Base-by-base conservation (phyloP, 1,140 invertebrate species). In the Lepidurus couesii region DNA sequence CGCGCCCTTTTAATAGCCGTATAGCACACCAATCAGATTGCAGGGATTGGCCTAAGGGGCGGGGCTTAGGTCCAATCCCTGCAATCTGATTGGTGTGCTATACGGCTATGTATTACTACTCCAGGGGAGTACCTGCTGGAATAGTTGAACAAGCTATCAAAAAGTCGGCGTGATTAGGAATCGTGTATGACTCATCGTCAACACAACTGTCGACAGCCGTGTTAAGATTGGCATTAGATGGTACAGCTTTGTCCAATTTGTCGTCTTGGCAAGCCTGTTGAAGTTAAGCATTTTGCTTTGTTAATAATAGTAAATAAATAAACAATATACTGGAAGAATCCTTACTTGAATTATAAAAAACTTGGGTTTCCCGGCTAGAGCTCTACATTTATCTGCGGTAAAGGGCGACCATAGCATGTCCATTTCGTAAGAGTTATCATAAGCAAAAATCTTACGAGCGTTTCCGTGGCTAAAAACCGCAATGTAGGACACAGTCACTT, bases 101-200 rank as follows among this genome's bases (percentile, higher is more conserved):
- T 24, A 24, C 24, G 24, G 1, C 24, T 24, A 24, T 24, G 24
- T 24, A 24, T 24, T 0, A 24, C 24, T 24, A 24, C 24, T 24
- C n/a, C n/a, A n/a, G n/a, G n/a, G n/a, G 26, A 26, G 26, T 26
- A 26, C 26, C 26, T 26, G 26, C 95, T 84, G 95, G 92, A 78
- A 98, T 92, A 42, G 96, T 97, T 9, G 95, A 97, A 85, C 96
- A 98, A 16, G 92, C 93, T 82, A 98, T 93, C 11, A 98, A 86
- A 85, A 98, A 96, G 85, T 98, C 96, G 34, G 96, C 96, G 85
- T 96, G 93, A 78, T 90, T 89, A 11, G 97, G 97, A 84, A 98
- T 97, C 83, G 91, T 91, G 82, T 95, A 95, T 45, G 79, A 76
- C 24, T 85, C 82, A 75, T n/a, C n/a, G n/a, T n/a, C n/a, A n/a